phyloP scores from a whole-genome alignment of 1,140 invertebrate species.

The Musca vetustissima region DNA sequence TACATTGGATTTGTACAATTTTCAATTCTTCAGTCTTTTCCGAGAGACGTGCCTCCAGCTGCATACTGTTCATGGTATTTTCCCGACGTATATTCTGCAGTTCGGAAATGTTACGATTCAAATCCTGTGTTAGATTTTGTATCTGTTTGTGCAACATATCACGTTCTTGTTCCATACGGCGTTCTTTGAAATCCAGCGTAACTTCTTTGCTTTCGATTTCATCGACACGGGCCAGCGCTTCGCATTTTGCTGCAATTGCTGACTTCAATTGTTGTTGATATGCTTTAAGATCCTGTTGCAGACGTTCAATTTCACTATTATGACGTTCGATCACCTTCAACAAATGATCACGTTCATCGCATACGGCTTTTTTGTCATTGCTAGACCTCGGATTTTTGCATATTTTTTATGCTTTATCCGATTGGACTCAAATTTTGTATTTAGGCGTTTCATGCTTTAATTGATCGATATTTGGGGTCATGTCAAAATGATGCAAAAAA shows the following conservation, averaged over 20 bases:
- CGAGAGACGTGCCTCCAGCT: constrained; percentile 74
- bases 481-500: too few relatives aligned
- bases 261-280: constrained; percentile 67
- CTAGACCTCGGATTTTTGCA: too few relatives aligned
- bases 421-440: too few relatives aligned
- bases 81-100: constrained; percentile 75
- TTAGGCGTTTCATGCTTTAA: too few relatives aligned
- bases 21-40: constrained; percentile 79
- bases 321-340: constrained; percentile 69
- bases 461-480: too few relatives aligned
- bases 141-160: constrained; percentile 75
- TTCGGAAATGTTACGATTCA: constrained; percentile 74
- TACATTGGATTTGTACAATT: constrained; percentile 65
- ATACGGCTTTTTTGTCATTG: constrained; percentile 63
- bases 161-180: constrained; percentile 79
- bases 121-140: constrained; percentile 71
- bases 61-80: constrained; percentile 68
- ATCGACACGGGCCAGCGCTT: constrained; percentile 76
- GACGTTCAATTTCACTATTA: constrained; percentile 68
- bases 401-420: too few relatives aligned
- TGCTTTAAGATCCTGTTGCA: constrained; percentile 65
- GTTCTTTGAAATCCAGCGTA: constrained; percentile 76
- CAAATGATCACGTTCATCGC: constrained; percentile 73
- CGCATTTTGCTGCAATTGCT: constrained; percentile 77
- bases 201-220: constrained; percentile 79